Evolutionary conservation across 1,140 invertebrate species (phyloP).

Genomic region (Diprion similis): DNA sequence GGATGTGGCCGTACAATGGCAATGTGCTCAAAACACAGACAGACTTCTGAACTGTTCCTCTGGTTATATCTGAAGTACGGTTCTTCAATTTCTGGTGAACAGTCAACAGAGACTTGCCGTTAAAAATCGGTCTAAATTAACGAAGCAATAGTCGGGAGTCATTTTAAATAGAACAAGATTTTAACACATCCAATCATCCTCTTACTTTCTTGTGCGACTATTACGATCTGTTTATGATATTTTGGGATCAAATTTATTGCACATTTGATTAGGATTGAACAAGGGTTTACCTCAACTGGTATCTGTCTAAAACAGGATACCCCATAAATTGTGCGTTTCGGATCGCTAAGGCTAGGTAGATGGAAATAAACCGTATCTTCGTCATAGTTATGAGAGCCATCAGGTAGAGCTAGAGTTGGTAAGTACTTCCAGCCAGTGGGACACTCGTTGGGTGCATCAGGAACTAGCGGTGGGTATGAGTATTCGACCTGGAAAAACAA

Average conservation of each 20-base stretch:
- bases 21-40: conserved; percentile 89
- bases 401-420: conserved; percentile 93
- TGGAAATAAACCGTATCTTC: conserved; percentile 98
- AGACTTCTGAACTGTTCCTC: conserved; percentile 94
- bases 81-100: conserved; percentile 82
- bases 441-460: conserved; percentile 80
- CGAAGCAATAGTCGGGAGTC: too few relatives aligned
- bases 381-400: conserved; percentile 97
- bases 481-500: conserved; percentile 84
- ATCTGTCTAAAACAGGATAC: conserved; percentile 99
- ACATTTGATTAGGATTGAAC: too few relatives aligned
- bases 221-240: too few relatives aligned
- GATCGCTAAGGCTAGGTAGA: conserved; percentile 85
- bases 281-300: conserved; percentile 80
- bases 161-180: too few relatives aligned
- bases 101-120: background rate
- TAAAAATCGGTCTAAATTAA: background rate
- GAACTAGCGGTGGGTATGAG: conserved; percentile 89
- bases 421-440: conserved; percentile 94
- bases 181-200: too few relatives aligned
- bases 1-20: conserved; percentile 90
- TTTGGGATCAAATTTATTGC: too few relatives aligned
- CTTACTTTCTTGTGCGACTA: too few relatives aligned
- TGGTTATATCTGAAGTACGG: conserved; percentile 95
- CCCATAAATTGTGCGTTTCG: conserved; percentile 89